A percentile compares a stretch with the other conserved stretches of the same genome.
phyloP scores from a whole-genome alignment of 2,888 invertebrate species.

The Beris morrisii region DNA sequence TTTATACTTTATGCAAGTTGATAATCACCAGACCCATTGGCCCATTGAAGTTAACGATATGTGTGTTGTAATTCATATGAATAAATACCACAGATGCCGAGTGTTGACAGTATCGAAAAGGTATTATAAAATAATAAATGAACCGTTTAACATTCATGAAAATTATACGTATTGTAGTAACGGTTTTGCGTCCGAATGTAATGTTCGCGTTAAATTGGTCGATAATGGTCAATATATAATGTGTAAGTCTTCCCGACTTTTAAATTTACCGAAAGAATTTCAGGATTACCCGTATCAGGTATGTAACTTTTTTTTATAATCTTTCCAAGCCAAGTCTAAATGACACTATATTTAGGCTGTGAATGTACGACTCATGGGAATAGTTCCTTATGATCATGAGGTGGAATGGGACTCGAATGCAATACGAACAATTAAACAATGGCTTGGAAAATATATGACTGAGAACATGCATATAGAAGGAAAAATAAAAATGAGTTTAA shows the following conservation, averaged over 20 bases:
- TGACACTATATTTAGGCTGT: constrained; percentile 44
- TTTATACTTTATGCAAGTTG: constrained; percentile 42
- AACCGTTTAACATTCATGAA: neutral
- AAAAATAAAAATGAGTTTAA: constrained; percentile 45
- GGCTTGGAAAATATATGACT: constrained; percentile 49
- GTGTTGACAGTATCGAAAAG: constrained; percentile 55
- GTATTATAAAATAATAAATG: constrained; percentile 31
- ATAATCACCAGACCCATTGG: constrained; percentile 44
- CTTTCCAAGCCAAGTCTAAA: neutral
- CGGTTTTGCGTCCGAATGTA: constrained; percentile 38
- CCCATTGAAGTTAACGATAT: constrained; percentile 60
- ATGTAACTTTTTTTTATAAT: constrained; percentile 33
- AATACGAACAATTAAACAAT: constrained; percentile 51
- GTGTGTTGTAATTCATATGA: constrained; percentile 60
- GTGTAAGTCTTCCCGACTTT: constrained; percentile 56
- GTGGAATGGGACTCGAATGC: constrained; percentile 59
- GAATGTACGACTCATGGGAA: constrained; percentile 59
- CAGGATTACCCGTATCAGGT: constrained; percentile 56
- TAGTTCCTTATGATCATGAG: constrained; percentile 62
- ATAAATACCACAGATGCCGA: constrained; percentile 61
- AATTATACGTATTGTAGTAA: constrained; percentile 5
- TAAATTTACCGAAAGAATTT: constrained; percentile 59
- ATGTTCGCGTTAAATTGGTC: constrained; percentile 58
- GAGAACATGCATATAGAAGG: constrained; percentile 48
- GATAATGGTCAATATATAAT: constrained; percentile 62